Percentiles rank a stretch among this genome's conserved stretches.
Conservation (phyloP, 2,888 invertebrate genomes). For the Macropis europaea region DNA sequence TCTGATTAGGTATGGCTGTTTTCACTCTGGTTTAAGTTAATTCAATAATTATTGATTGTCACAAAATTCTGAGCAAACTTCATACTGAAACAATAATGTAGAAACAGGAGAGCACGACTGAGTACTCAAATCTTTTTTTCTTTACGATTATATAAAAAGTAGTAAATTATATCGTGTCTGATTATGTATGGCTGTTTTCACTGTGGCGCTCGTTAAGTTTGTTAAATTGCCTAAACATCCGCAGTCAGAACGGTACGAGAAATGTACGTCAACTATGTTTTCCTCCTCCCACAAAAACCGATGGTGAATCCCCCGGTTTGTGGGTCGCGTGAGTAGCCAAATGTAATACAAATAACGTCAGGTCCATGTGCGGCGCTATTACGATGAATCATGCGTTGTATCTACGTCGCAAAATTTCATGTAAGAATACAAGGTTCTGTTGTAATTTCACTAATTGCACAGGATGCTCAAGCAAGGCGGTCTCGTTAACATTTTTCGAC, state of each 20-base stretch:
- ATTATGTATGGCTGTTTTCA: too few species aligned
- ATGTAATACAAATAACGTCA: slow-evolving; percentile 6
- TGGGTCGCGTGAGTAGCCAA: slow-evolving; percentile 16
- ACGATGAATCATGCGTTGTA: background rate
- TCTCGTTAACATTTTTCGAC: background rate
- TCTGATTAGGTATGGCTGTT: too few species aligned
- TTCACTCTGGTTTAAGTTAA: too few species aligned
- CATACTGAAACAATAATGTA: too few species aligned
- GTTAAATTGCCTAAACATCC: background rate
- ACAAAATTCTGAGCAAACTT: too few species aligned
- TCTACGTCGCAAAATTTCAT: background rate
- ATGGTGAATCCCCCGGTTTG: slow-evolving; percentile 45
- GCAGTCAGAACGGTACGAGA: background rate
- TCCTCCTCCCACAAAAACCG: slow-evolving; percentile 31
- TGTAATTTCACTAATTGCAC: background rate
- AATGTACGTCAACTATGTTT: background rate
- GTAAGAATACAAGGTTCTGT: background rate
- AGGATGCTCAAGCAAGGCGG: background rate
- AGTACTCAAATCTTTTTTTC: too few species aligned
- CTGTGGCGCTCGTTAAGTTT: too few species aligned
- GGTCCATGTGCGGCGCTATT: background rate
- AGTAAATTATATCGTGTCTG: too few species aligned
- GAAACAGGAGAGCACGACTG: too few species aligned
- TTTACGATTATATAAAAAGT: too few species aligned
- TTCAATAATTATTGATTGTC: too few species aligned